Evolutionary conservation across 2,888 invertebrate species (phyloP).

Genomic region (Ametastegia equiseti): DNA sequence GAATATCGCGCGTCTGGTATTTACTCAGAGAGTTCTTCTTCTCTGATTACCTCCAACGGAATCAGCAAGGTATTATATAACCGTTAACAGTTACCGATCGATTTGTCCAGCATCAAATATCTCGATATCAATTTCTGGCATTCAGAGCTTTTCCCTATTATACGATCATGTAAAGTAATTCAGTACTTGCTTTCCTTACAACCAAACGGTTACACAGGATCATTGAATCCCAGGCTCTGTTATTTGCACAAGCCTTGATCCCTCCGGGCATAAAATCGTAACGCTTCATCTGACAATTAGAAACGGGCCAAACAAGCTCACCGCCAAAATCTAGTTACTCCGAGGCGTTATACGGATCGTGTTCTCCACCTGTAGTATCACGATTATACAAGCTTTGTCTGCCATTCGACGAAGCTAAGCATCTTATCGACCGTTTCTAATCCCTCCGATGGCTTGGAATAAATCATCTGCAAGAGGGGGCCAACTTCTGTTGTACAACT

Average conservation of each 20-base stretch:
- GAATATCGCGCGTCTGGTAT: constrained; percentile 3
- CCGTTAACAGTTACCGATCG: not conserved
- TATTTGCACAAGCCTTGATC: not conserved
- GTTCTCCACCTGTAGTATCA: constrained; percentile 42
- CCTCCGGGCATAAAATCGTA: constrained; percentile 15
- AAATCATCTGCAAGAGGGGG: not conserved
- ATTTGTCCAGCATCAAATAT: not conserved
- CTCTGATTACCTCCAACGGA: not conserved
- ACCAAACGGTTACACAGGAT: not conserved
- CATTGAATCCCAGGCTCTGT: not conserved
- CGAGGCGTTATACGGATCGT: constrained; percentile 36
- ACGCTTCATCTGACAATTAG: constrained; percentile 10
- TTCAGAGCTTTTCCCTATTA: not conserved
- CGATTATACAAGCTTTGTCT: constrained; percentile 46
- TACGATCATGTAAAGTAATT: constrained; percentile 9
- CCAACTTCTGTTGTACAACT: not conserved
- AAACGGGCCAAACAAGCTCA: constrained; percentile 37
- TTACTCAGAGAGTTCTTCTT: not conserved
- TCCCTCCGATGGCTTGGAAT: constrained; percentile 32
- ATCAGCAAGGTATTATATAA: constrained; percentile 22
- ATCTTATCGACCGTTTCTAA: constrained; percentile 46
- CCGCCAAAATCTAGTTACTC: constrained; percentile 28
- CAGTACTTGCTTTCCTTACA: not conserved
- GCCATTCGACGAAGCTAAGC: constrained; percentile 1
- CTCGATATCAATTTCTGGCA: constrained; percentile 9